Evolutionary conservation across 2,888 invertebrate genomes (phyloP), one percentile per base, ranked within the genome.

Genomic region (Oeneis ivallda): DNA sequence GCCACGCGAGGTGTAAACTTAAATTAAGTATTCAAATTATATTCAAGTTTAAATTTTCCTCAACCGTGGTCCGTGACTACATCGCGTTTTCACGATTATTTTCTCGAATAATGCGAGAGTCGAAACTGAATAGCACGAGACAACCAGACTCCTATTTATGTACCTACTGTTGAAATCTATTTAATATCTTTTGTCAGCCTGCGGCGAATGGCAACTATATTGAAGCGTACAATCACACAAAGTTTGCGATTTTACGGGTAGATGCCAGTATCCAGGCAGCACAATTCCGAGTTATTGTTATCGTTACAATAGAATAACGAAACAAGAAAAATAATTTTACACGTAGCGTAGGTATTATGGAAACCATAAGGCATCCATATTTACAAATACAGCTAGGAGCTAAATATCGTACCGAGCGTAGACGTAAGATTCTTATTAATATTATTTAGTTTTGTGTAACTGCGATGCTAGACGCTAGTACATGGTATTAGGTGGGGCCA

Each of bases 31-130:
- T 56, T 56, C 13, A 39, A 54, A 56, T 56, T 56, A 19, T 56
- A 56, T 56, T 56, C 56, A 19, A 26, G 19, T 56, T 41, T 56
- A 19, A 56, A 39, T 56, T 56, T 56, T 56, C 41, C 41, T 56
- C 56, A 56, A 41, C 13, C 56, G 56, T 56, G 56, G 41, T 41
- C 13, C 56, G 56, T 56, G 56, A 56, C 56, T 6, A 17, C 56
- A 13, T 19, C 39, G 39, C 56, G 19, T 41, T 41, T 56, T 56
- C 56, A 2, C 41, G 19, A 56, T 37, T 34, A 47, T 47, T 17
- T 7, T 47, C 17, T 47, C 15, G n/a, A 2, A 1, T 15, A 7
- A 3, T 4, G 13, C n/a, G 45, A 7, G 47, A 9, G 47, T 15
- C 47, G 2, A 13, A 50, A 50, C 49, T 11, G 13, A 26, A 26